Evolutionary conservation across 1,140 invertebrate genomes (phyloP).

Genomic region (Holotrichia oblita): DNA sequence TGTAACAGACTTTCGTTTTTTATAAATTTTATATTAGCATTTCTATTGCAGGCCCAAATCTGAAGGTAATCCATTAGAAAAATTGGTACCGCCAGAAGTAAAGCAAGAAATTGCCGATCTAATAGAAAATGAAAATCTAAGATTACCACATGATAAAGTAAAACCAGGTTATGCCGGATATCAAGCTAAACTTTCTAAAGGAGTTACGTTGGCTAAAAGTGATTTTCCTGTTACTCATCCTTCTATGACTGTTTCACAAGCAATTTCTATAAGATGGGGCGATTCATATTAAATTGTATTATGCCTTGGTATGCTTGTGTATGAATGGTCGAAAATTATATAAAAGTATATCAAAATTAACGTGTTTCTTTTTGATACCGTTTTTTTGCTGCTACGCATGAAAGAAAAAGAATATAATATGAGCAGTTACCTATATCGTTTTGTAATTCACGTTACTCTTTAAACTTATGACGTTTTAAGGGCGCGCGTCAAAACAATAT

Average conservation of each 20-base stretch:
- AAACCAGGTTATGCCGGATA: slow-evolving; percentile 54
- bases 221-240: slow-evolving; percentile 51
- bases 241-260: slow-evolving; percentile 51
- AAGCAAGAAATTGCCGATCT: slow-evolving; percentile 55
- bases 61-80: slow-evolving; percentile 49
- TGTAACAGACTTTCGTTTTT: too few species aligned
- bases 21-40: neutral
- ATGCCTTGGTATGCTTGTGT: neutral
- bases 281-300: neutral
- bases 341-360: too few species aligned
- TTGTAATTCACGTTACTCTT: too few species aligned
- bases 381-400: too few species aligned
- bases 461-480: too few species aligned
- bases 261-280: slow-evolving; percentile 45
- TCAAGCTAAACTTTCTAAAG: slow-evolving; percentile 48
- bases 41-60: slow-evolving; percentile 49
- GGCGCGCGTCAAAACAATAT: too few species aligned
- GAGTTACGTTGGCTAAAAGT: slow-evolving; percentile 50
- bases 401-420: too few species aligned
- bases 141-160: slow-evolving; percentile 54
- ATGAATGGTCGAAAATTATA: too few species aligned
- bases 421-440: too few species aligned
- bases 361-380: too few species aligned
- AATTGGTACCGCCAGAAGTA: slow-evolving; percentile 50
- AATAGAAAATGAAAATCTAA: slow-evolving; percentile 54